These are phyloP conservation scores for Tyrophagus putrescentiae DNA, from an alignment of 1,140 invertebrate genomes.

Conservation along the genomic window DNA sequence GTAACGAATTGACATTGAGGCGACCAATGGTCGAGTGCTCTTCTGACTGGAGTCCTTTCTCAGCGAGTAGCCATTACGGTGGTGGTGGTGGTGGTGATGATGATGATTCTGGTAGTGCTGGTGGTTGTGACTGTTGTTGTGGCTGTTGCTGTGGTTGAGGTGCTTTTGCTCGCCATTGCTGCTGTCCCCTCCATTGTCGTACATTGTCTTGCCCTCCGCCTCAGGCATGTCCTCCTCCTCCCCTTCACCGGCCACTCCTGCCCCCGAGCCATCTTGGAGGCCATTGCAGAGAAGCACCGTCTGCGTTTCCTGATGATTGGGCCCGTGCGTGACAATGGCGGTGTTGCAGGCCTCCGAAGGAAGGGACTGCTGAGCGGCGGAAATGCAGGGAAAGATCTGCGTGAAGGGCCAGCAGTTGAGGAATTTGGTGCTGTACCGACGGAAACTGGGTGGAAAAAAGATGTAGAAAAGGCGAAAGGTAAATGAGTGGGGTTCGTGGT, in stretches of 20 bases:
- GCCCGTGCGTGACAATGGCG: background rate
- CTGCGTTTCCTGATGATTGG: conserved; percentile 7
- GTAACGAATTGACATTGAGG: too few species aligned
- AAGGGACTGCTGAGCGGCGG: background rate
- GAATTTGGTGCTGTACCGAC: conserved; percentile 11
- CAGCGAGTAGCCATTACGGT: too few species aligned
- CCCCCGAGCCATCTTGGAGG: background rate
- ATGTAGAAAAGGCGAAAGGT: background rate
- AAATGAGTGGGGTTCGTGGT: background rate
- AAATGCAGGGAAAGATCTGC: background rate
- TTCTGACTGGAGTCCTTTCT: too few species aligned
- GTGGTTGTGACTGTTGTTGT: background rate
- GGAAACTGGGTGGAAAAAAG: background rate
- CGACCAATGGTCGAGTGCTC: too few species aligned
- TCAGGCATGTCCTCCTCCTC: too few species aligned
- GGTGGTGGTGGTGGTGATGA: too few species aligned
- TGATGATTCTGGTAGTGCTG: too few species aligned
- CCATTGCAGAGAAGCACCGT: background rate
- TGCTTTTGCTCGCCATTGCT: background rate
- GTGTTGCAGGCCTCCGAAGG: conserved; percentile 5
- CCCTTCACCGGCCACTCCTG: background rate
- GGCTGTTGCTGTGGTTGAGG: background rate
- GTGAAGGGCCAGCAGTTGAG: conserved; percentile 2
- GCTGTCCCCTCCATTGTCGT: too few species aligned
- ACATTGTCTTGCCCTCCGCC: too few species aligned